A percentile compares a stretch with the other conserved stretches of the same genome.
Evolutionary conservation across 2,888 invertebrate genomes (phyloP).

Genomic region (Catocala sponsa): DNA sequence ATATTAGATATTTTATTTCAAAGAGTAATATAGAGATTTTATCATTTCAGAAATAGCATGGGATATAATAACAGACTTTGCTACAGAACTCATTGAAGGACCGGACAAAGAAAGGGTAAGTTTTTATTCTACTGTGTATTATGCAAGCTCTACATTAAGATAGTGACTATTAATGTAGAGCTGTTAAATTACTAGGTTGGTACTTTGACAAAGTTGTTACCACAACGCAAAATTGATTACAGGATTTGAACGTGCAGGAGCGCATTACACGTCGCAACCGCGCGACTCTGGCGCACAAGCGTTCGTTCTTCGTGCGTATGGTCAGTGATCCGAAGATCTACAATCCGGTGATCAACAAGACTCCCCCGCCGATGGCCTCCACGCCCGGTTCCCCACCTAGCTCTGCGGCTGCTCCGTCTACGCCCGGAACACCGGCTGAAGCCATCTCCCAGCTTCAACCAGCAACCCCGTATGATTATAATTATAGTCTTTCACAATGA

Average conservation of each 20-base stretch:
- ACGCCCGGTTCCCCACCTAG: constrained; percentile 85
- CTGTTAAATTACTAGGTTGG: no score
- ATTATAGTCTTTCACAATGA: not conserved
- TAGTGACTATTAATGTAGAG: no score
- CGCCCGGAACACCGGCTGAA: constrained; percentile 73
- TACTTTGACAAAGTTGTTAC: not conserved
- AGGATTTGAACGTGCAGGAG: constrained; percentile 91
- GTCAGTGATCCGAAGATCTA: constrained; percentile 99
- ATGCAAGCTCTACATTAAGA: no score
- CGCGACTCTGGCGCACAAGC: constrained; percentile 95
- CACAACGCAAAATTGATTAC: constrained; percentile 30
- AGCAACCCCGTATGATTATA: constrained; percentile 69
- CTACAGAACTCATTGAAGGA: constrained; percentile 93
- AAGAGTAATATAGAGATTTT: not conserved
- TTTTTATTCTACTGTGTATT: not conserved
- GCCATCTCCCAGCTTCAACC: constrained; percentile 60
- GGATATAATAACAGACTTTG: constrained; percentile 94
- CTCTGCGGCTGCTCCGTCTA: constrained; percentile 68
- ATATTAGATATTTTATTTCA: not conserved
- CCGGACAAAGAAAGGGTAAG: constrained; percentile 89
- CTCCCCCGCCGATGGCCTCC: constrained; percentile 89
- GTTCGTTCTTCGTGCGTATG: constrained; percentile 99
- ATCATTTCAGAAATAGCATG: constrained; percentile 91
- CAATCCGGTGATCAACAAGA: constrained; percentile 96
- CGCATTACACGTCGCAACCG: constrained; percentile 91